Evolutionary conservation across 2,113 vertebrate species (phyloP), one percentile per base, ranked within the genome.

Genomic region (Triplophysa tibetana): DNA sequence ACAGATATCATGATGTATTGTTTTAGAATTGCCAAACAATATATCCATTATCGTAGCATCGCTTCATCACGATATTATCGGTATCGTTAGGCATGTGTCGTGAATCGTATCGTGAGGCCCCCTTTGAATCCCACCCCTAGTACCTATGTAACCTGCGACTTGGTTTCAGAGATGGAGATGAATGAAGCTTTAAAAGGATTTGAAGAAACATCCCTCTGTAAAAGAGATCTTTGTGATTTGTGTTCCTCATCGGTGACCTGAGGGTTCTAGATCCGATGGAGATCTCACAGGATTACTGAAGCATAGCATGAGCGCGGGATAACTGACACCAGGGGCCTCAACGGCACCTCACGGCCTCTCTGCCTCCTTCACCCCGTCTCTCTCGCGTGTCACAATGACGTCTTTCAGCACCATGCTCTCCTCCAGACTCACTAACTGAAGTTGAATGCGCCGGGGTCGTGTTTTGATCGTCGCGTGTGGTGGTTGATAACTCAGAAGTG

Each of bases 321-420:
- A 93, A 89, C 90, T 92, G 91, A 93, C 92, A 92, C 92, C 89
- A 85, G 88, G 83, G 83, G n/a, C 38, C 26, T 23, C 4, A 11
- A 1, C 58, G n/a, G 3, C 1, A n/a, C 11, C 54, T n/a, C 77
- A 17, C 29, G 60, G 88, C 87, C 86, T 86, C 85, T 81, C 81
- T 90, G 85, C 50, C 68, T 63, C 87, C 70, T 70, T 88, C 87
- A 87, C 85, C 82, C 79, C 43, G 11, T 50, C 63, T 79, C 38
- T n/a, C 48, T 52, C 19, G 48, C 17, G 79, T 80, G 84, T 87
- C 87, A 92, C 89, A 89, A 90, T 89, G 89, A 86, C 81, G 81
- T 82, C 88, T 89, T 92, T 92, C 88, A 90, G 81, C 60, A 2
- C 66, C 41, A 81, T 85, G 80, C 86, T 90, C 54, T 85, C 88